Evolutionary conservation across 2,888 invertebrate species (phyloP), one percentile per base, ranked within the genome.

Genomic region (Lycaena phlaeas): DNA sequence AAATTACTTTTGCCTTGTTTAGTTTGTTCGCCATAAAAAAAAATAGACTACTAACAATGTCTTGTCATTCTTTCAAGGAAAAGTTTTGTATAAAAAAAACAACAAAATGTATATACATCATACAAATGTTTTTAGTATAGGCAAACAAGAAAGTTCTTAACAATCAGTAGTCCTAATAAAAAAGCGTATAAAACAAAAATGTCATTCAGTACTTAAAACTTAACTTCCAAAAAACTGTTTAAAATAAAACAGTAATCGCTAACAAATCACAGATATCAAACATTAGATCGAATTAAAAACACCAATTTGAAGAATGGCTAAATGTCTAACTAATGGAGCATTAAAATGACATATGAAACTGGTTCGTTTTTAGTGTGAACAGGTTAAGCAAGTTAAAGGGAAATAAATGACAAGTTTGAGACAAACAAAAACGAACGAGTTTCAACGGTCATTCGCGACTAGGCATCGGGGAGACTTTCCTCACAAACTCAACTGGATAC

Each of bases 281-380:
- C 62, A 59, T 61, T 68, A 72, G 70, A 71, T 78, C 77, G 76
- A 79, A 74, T 69, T 59, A 64, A 74, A 70, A 71, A 68, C 58
- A 55, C 49, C 60, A 76, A 78, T 79, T 78, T 70, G 64, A 75
- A 76, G 71, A 78, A 77, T 75, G 71, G 64, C 81, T 79, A 81
- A 74, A 27, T 11, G 73, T 71, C 79, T 82, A 84, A 74, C 81
- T 81, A 82, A 81, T 81, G 77, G 79, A 81, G 79, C 81, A 75
- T 73, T 72, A 64, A 68, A 69, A 68, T 65, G 64, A 58, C 61
- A 59, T 64, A 68, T 67, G 71, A 72, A 81, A 76, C 70, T 71
- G 69, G 73, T 73, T 73, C 51, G 56, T 54, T 51, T 47, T 54
- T 48, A 53, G 47, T 56, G 51, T 37, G 25, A n/a, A 29, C 15